Evolutionary conservation across 2,888 invertebrate genomes (phyloP), one percentile per base, ranked within the genome.

Genomic region (Fragum sueziense): DNA sequence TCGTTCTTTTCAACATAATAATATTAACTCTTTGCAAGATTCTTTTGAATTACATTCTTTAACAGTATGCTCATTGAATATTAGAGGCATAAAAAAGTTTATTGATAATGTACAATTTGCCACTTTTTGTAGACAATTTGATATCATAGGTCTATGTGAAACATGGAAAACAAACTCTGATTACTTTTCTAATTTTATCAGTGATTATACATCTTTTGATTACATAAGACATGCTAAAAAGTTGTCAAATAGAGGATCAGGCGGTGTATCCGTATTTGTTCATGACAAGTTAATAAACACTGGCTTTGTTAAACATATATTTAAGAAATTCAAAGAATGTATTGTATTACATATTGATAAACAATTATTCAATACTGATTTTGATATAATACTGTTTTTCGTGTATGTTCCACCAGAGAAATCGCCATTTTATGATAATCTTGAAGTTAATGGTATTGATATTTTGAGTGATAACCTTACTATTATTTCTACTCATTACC

Each of bases 351-450:
- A 41, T 22, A 41, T 68, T 17, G 25, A 68, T 4, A 41, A n/a
- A 31, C 14, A 22, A 33, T 41, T 29, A 41, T 68, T 68, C n/a
- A 37, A 68, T 37, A 68, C 25, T 27, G 41, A 41, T 33, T 6
- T 33, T 11, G 67, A 68, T 68, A 6, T 68, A 20, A 68, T 68
- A 20, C 11, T 68, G 47, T 22, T 68, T 37, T 68, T 68, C 25
- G 29, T 41, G 22, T 68, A 68, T 41, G 47, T 68, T 37, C 9
- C 67, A 41, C 67, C 67, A 68, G 67, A n/a, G n/a, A n/a, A n/a
- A n/a, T n/a, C n/a, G n/a, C n/a, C n/a, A n/a, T n/a, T n/a, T n/a
- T n/a, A n/a, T 22, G 37, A 68, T 22, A 41, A 25, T 4, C 25
- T 25, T 7, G 27, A 47, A 25, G 67, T 22, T 41, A 47, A 68